Evolutionary conservation across 2,797 vertebrate species (phyloP), one percentile per base, ranked within the genome.

Genomic region (Morus bassanus): DNA sequence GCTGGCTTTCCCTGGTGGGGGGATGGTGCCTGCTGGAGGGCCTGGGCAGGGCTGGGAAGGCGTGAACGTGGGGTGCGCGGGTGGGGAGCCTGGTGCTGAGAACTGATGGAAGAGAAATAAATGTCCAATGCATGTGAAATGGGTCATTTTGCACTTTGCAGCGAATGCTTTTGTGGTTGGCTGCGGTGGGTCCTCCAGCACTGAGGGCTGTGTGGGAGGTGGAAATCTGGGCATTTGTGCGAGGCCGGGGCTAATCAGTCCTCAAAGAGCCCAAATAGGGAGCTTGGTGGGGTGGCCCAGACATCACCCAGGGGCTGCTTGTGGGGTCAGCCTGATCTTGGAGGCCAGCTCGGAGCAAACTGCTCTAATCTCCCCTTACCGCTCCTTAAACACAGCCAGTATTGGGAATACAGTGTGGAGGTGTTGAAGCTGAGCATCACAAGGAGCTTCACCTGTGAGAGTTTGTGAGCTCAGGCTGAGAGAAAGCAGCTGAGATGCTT

Each of bases 51-150:
- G 54, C 87, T 17, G 30, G 57, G 22, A 28, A 39, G 33, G 27
- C 17, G 21, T 3, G 5, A 25, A 30, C 0, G 0, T 0, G 0
- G 18, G 41, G 7, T 68, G 2, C 0, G 0, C 0, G 6, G 17
- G 2, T 37, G 67, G 46, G 35, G 54, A 88, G 21, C 4, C 3
- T 0, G 2, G 5, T 65, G 30, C 18, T 0, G 4, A 85, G 78
- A 70, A 25, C 35, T 33, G 39, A 14, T 1, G 9, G 30, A 74
- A 69, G 30, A 74, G 45, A 63, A 60, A 9, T 35, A 63, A 60
- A 9, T 35, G 33, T 30, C 23, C 9, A 2, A 51, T 59, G 51
- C 4, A 2, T 1, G 3, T 10, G 35, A 51, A 22, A n/a, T 39
- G 28, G 5, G 11, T 65, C 2, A 13, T 51, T 91, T 77, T 19